phyloP scores from a whole-genome alignment of 2,797 vertebrate species.

The Linurgus olivaceus region DNA sequence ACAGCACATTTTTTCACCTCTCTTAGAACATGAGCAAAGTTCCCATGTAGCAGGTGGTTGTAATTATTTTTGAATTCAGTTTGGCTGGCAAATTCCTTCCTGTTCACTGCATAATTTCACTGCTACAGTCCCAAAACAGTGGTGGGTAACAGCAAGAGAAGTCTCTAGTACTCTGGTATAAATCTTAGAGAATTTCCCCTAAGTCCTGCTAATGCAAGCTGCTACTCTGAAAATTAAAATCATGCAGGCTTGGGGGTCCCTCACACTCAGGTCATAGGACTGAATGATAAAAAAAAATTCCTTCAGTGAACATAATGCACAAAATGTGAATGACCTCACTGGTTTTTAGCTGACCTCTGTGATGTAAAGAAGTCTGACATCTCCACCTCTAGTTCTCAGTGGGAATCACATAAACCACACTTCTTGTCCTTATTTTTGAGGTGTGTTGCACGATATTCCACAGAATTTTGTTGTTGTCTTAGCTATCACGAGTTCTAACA shows the following conservation, averaged over 20 bases:
- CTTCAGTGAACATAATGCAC: background rate
- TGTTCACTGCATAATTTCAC: background rate
- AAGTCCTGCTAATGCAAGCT: background rate
- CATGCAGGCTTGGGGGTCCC: background rate
- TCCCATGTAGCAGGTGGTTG: constrained; percentile 59
- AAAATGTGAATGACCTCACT: background rate
- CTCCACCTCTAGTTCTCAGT: background rate
- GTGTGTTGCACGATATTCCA: background rate
- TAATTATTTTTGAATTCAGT: constrained; percentile 56
- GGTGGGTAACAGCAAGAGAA: background rate
- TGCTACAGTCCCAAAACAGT: background rate
- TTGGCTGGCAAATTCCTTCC: constrained; percentile 50
- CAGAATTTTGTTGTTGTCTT: background rate
- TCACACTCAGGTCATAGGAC: background rate
- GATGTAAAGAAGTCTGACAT: background rate
- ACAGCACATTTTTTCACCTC: constrained; percentile 38
- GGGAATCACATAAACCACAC: background rate
- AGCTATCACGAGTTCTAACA: too few species aligned
- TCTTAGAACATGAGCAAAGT: background rate
- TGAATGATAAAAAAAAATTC: background rate
- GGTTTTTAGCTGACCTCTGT: background rate
- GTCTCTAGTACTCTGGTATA: background rate
- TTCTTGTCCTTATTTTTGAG: background rate
- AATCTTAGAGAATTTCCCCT: background rate
- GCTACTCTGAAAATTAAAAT: background rate